Percentiles rank a stretch among this genome's conserved stretches.
These are phyloP conservation scores for Alectura lathami DNA, from an alignment of 2,113 vertebrate species.

Conservation along the genomic window DNA sequence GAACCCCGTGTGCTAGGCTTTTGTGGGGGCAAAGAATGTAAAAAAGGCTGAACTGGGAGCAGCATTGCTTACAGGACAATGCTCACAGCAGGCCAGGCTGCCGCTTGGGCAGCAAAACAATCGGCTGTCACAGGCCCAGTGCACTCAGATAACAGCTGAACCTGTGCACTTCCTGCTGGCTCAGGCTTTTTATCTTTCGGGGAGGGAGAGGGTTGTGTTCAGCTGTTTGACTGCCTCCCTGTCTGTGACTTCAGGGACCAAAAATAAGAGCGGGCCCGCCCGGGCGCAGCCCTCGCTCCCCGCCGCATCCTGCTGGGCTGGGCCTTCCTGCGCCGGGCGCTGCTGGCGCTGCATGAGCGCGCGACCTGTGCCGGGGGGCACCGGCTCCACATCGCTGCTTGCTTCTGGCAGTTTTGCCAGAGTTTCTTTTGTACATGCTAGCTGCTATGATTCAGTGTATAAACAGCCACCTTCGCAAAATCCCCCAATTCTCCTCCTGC, in stretches of 20 bases:
- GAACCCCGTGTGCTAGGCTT: rapidly evolving
- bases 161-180: neutral
- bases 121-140: neutral
- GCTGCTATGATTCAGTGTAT: neutral
- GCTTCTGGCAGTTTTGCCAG: neutral
- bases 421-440: neutral
- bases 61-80: neutral
- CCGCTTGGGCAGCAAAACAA: neutral
- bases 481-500: neutral
- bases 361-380: too few relatives aligned
- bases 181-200: neutral
- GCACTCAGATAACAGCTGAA: neutral
- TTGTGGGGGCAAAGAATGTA: neutral
- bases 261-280: rapidly evolving
- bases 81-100: neutral
- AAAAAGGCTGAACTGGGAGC: neutral
- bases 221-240: neutral
- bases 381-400: neutral
- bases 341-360: neutral
- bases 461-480: neutral
- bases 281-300: neutral
- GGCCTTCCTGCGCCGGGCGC: rapidly evolving
- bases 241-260: neutral
- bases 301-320: rapidly evolving
- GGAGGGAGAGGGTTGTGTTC: neutral